A percentile compares a stretch with the other conserved stretches of the same genome.
Conservation (phyloP, 2,797 vertebrate genomes). For the Trachops cirrhosus region DNA sequence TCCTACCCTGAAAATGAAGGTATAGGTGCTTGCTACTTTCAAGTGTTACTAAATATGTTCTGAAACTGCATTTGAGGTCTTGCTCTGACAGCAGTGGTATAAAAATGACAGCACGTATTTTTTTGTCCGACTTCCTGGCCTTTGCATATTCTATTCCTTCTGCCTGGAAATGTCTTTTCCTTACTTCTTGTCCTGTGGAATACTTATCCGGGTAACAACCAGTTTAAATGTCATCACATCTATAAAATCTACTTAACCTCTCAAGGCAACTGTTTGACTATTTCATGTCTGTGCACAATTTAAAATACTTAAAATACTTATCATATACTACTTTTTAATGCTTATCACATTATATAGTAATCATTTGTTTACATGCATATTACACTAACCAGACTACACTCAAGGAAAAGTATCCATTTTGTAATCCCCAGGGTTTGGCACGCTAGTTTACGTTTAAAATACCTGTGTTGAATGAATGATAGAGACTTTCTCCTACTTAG, state of each 20-base stretch:
- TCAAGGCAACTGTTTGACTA: neutral
- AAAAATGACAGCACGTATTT: neutral
- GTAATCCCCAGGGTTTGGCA: slow-evolving; percentile 10
- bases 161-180: neutral
- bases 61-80: slow-evolving; percentile 33
- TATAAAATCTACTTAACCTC: slow-evolving; percentile 39
- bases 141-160: slow-evolving; percentile 37
- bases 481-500: neutral
- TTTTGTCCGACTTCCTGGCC: neutral
- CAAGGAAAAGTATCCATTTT: neutral
- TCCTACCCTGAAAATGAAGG: slow-evolving; percentile 35
- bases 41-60: slow-evolving; percentile 17
- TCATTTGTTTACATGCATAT: neutral
- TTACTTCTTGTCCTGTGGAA: slow-evolving; percentile 51
- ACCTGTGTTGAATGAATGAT: neutral
- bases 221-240: neutral
- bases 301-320: neutral
- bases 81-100: neutral
- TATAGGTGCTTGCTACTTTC: neutral
- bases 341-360: slow-evolving; percentile 5
- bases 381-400: neutral
- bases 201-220: slow-evolving; percentile 18
- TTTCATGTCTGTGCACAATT: neutral
- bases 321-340: neutral
- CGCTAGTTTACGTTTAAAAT: neutral